Evolutionary conservation across 2,888 invertebrate species (phyloP).

Genomic region (Frankliniella intonsa): DNA sequence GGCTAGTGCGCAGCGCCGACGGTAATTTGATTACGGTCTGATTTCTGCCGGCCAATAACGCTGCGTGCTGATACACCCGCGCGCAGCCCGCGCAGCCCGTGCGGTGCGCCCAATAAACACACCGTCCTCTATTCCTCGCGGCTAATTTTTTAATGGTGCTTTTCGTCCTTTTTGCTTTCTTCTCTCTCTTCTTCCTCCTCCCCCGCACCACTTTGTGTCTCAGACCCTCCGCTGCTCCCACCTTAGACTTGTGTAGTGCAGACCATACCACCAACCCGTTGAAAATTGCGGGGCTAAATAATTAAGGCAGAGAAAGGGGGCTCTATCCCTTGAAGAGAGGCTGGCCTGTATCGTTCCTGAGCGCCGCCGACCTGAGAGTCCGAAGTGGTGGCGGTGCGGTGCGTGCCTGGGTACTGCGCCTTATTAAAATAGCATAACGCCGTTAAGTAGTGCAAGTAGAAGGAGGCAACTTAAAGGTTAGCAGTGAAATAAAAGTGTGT

Average conservation of each 20-base stretch:
- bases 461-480: neutral
- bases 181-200: neutral
- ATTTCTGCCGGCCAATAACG: too few species aligned
- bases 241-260: neutral
- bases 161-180: too few species aligned
- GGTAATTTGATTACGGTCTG: too few species aligned
- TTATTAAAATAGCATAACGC: conserved; percentile 1
- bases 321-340: neutral
- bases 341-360: neutral
- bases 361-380: neutral
- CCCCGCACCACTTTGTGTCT: too few species aligned
- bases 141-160: too few species aligned
- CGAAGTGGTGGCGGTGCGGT: too few species aligned
- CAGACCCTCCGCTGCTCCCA: neutral
- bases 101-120: too few species aligned
- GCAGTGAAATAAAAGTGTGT: neutral
- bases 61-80: too few species aligned
- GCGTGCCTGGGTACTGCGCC: neutral
- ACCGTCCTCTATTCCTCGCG: too few species aligned
- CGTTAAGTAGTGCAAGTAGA: neutral
- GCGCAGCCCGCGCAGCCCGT: too few species aligned
- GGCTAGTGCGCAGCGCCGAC: too few species aligned
- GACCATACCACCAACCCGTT: neutral
- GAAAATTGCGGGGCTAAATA: conserved; percentile 10
- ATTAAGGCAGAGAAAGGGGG: neutral